Evolutionary conservation across 2,797 vertebrate species (phyloP).

Genomic region (Muscicapa comitata): DNA sequence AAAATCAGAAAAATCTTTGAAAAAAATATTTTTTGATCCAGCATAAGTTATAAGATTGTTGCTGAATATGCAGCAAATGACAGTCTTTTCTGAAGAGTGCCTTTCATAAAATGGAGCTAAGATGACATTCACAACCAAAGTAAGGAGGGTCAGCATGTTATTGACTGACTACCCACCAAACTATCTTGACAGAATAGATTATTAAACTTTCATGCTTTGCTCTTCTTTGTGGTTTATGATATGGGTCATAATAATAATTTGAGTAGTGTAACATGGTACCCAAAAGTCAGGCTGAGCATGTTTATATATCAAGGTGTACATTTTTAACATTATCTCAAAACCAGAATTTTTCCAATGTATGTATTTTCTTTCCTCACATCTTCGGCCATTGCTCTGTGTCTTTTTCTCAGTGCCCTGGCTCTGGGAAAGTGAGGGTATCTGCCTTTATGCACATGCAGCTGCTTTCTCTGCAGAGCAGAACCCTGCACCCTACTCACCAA

Average conservation of each 20-base stretch:
- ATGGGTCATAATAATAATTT: not conserved
- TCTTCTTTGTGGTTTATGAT: not conserved
- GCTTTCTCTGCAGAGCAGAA: not conserved
- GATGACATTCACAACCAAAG: not conserved
- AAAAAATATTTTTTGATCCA: not conserved
- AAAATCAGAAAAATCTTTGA: not conserved
- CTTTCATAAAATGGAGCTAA: not conserved
- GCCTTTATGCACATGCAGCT: not conserved
- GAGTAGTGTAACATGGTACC: not conserved
- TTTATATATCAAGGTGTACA: not conserved
- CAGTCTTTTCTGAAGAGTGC: not conserved
- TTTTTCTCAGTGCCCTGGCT: not conserved
- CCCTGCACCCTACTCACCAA: not conserved
- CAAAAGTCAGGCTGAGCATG: rapidly evolving
- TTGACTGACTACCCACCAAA: not conserved
- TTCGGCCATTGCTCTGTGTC: not conserved
- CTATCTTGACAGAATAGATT: not conserved
- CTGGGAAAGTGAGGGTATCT: not conserved
- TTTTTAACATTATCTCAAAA: not conserved
- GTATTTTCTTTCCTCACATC: not conserved
- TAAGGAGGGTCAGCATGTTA: not conserved
- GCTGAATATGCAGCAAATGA: not conserved
- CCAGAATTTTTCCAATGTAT: not conserved
- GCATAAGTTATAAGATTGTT: not conserved
- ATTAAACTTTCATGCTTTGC: not conserved